Conservation (phyloP, 2,113 vertebrate genomes). For the Ariopsis seemanni region DNA sequence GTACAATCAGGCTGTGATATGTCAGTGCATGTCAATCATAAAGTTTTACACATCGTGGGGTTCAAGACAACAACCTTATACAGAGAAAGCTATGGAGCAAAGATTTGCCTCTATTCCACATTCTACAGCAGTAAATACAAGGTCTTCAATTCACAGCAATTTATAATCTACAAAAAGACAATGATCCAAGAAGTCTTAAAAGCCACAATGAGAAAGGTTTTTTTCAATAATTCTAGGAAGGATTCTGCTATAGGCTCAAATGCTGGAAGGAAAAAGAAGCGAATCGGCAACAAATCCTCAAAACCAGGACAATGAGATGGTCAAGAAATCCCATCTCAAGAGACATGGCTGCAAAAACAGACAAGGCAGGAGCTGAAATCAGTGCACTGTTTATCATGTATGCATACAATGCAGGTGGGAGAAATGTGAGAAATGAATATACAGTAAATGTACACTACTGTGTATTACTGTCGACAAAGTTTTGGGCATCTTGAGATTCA, state of each 20-base stretch:
- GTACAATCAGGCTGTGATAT: constrained; percentile 3
- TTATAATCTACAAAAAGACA: not conserved
- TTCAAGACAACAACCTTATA: not conserved
- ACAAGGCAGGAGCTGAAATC: not conserved
- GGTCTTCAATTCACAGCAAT: not conserved
- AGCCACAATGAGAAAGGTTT: not conserved
- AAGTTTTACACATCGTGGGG: not conserved
- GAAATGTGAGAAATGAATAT: not conserved
- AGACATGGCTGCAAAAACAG: not conserved
- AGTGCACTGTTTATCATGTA: not conserved
- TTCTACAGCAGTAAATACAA: not conserved
- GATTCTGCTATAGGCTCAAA: not conserved
- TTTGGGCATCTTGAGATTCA: not conserved
- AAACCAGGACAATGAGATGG: not conserved
- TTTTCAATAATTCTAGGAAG: not conserved
- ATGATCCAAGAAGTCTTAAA: not conserved
- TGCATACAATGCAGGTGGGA: not conserved
- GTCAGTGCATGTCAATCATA: not conserved
- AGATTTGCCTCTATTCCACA: not conserved
- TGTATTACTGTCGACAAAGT: not conserved
- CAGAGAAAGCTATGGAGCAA: not conserved
- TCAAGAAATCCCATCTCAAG: not conserved
- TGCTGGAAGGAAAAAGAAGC: not conserved
- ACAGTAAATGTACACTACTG: not conserved
- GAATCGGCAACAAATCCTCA: not conserved